These are phyloP conservation scores for Aspidiotus destructor DNA, from an alignment of 2,888 invertebrate species.

Conservation along the genomic window DNA sequence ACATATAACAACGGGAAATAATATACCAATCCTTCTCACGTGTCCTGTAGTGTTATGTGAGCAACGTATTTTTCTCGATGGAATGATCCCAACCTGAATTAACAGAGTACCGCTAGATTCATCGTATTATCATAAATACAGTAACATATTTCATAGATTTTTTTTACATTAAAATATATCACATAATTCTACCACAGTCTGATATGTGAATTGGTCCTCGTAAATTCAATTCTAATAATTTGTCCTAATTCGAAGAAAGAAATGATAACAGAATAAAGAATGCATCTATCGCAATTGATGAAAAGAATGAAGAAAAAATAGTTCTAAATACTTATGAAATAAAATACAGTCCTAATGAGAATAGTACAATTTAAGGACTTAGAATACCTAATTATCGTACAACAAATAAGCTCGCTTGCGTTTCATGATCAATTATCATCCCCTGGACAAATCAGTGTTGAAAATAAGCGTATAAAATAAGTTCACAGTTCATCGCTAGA, in stretches of 20 bases:
- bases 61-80: neutral
- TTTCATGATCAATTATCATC: constrained; percentile 4
- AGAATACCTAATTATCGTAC: neutral
- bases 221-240: neutral
- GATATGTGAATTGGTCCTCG: constrained; percentile 31
- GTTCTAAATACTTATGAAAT: too few relatives aligned
- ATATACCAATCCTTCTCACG: neutral
- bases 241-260: too few relatives aligned
- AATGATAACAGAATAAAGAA: too few relatives aligned
- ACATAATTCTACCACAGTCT: constrained; percentile 29
- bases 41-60: too few relatives aligned
- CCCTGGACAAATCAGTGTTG: constrained; percentile 12
- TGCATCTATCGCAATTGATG: too few relatives aligned
- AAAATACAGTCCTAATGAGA: too few relatives aligned
- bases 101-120: too few relatives aligned
- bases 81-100: neutral
- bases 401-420: constrained; percentile 28
- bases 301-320: too few relatives aligned
- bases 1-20: neutral
- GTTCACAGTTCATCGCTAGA: neutral
- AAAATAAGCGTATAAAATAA: constrained; percentile 20
- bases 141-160: neutral
- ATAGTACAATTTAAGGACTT: too few relatives aligned
- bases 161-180: constrained; percentile 12
- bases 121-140: too few relatives aligned